These are phyloP conservation scores for Sclerurus mexicanus DNA, from an alignment of 2,113 vertebrate species.

Conservation along the genomic window DNA sequence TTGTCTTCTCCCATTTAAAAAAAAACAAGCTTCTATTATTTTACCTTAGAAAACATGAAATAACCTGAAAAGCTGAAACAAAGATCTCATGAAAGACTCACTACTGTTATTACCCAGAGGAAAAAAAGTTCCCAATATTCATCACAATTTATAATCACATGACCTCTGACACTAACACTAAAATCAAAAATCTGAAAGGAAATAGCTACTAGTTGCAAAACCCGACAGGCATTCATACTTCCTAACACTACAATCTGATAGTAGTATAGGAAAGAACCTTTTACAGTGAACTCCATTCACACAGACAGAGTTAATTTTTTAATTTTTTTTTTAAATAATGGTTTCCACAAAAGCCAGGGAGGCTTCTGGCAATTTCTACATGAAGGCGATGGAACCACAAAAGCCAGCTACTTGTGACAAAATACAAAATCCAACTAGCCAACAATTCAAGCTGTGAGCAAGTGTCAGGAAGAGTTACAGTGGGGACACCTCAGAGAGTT, in stretches of 20 bases:
- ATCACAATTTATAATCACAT: not conserved
- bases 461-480: not conserved
- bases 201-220: not conserved
- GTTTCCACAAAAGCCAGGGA: not conserved
- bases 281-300: not conserved
- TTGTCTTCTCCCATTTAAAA: not conserved
- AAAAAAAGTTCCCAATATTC: not conserved
- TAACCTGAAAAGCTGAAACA: not conserved
- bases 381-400: not conserved
- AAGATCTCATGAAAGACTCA: not conserved
- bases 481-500: not conserved
- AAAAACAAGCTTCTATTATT: not conserved
- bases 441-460: not conserved
- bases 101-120: not conserved
- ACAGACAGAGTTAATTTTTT: not conserved
- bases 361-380: not conserved
- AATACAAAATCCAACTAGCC: not conserved
- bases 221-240: not conserved
- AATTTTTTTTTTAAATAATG: not conserved
- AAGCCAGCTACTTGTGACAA: not conserved
- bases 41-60: slow-evolving; percentile 12
- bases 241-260: not conserved
- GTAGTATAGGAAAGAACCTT: not conserved
- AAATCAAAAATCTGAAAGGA: not conserved
- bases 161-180: not conserved